A percentile compares a stretch with the other conserved stretches of the same genome.
Evolutionary conservation across 1,140 invertebrate species (phyloP).

Genomic region (Drosophila orosa): DNA sequence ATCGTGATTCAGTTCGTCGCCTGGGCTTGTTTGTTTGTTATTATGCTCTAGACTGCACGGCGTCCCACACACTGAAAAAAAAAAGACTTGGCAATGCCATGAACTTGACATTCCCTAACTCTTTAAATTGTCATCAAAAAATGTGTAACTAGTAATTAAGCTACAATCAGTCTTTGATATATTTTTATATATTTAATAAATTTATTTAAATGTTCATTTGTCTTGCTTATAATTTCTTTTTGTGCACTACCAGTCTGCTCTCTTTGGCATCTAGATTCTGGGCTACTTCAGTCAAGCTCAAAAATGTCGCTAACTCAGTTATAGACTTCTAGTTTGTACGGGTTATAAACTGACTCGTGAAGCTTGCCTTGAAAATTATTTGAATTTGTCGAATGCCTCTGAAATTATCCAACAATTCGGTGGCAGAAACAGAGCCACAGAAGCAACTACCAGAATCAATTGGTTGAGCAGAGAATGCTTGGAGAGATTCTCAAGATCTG

Average conservation of each 20-base stretch:
- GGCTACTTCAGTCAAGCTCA: constrained; percentile 32
- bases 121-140: background rate
- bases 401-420: constrained; percentile 35
- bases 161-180: background rate
- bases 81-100: background rate
- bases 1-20: constrained; percentile 43
- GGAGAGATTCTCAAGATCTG: constrained; percentile 1
- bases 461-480: background rate
- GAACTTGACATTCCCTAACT: background rate
- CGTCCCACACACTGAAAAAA: constrained; percentile 44
- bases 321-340: constrained; percentile 18
- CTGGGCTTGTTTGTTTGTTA: constrained; percentile 37
- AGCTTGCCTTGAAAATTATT: constrained; percentile 40
- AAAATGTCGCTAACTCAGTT: constrained; percentile 56
- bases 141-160: background rate
- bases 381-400: constrained; percentile 30
- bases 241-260: constrained; percentile 16
- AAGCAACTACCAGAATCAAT: background rate
- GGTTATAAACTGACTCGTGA: constrained; percentile 33
- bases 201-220: background rate
- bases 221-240: background rate
- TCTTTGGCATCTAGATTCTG: constrained; percentile 35
- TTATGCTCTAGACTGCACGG: constrained; percentile 75
- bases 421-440: constrained; percentile 3
- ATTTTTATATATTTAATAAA: background rate